Percentiles rank a stretch among this genome's conserved stretches.
phyloP scores from a whole-genome alignment of 2,888 invertebrate species.

The Lochmaea capreae region DNA sequence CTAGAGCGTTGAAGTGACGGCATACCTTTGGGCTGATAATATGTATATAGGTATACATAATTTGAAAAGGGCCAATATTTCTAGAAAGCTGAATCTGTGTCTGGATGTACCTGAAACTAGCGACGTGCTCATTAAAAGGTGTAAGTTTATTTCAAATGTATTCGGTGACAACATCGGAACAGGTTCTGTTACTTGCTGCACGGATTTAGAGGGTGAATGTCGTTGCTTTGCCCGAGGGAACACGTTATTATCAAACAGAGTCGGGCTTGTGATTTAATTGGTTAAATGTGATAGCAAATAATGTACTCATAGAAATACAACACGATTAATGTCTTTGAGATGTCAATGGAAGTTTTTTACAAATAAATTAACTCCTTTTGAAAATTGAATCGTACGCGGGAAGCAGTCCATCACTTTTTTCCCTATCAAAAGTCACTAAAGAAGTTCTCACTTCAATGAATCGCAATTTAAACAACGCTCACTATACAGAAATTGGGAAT shows the following conservation, averaged over 20 bases:
- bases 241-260: slow-evolving; percentile 49
- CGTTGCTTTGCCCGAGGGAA: slow-evolving; percentile 44
- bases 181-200: slow-evolving; percentile 33
- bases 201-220: slow-evolving; percentile 40
- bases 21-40: not conserved
- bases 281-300: not conserved
- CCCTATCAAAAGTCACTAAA: too few species aligned
- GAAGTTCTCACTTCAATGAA: too few species aligned
- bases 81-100: slow-evolving; percentile 19
- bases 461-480: too few species aligned
- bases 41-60: slow-evolving; percentile 12
- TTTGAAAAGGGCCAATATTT: slow-evolving; percentile 28
- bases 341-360: too few species aligned
- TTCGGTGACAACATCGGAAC: slow-evolving; percentile 49
- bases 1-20: not conserved
- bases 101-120: slow-evolving; percentile 20
- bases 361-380: too few species aligned
- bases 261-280: slow-evolving; percentile 19
- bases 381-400: too few species aligned
- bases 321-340: too few species aligned
- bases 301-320: not conserved
- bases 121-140: slow-evolving; percentile 50
- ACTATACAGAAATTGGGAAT: too few species aligned
- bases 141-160: slow-evolving; percentile 47
- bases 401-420: too few species aligned